Percentiles rank a stretch among this genome's conserved stretches.
Conservation (phyloP, 2,113 vertebrate genomes). For the Chaetops frenatus region DNA sequence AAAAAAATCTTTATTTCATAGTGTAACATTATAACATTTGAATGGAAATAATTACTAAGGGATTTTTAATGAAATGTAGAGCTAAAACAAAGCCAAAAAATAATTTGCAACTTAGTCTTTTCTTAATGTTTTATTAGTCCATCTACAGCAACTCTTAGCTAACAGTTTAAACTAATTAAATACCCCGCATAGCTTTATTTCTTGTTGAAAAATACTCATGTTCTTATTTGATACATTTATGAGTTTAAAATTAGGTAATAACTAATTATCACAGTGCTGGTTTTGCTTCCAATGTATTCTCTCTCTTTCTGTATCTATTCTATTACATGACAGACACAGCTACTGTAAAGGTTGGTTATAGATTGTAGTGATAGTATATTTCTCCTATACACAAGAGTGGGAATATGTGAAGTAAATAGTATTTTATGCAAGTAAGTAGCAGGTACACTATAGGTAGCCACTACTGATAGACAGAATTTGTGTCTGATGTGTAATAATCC, state of each 20-base stretch:
- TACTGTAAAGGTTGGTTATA: background rate
- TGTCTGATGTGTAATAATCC: background rate
- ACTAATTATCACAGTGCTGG: background rate
- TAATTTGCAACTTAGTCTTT: background rate
- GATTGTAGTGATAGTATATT: background rate
- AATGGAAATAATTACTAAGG: background rate
- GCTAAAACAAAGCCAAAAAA: background rate
- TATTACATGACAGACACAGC: background rate
- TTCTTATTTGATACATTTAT: background rate
- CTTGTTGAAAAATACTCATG: background rate
- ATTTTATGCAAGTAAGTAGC: background rate
- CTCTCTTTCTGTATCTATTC: background rate
- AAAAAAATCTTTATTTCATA: background rate
- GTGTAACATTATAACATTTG: background rate
- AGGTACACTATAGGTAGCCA: background rate
- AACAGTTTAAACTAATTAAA: background rate
- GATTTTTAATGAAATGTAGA: background rate
- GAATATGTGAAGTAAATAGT: background rate
- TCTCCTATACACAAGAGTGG: background rate
- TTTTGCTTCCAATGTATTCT: background rate
- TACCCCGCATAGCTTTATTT: background rate
- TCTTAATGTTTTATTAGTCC: background rate
- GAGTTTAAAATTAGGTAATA: background rate
- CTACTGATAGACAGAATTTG: background rate
- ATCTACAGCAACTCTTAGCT: background rate